These are phyloP conservation scores for Lymantria dispar DNA, from an alignment of 2,888 invertebrate species.

Conservation along the genomic window DNA sequence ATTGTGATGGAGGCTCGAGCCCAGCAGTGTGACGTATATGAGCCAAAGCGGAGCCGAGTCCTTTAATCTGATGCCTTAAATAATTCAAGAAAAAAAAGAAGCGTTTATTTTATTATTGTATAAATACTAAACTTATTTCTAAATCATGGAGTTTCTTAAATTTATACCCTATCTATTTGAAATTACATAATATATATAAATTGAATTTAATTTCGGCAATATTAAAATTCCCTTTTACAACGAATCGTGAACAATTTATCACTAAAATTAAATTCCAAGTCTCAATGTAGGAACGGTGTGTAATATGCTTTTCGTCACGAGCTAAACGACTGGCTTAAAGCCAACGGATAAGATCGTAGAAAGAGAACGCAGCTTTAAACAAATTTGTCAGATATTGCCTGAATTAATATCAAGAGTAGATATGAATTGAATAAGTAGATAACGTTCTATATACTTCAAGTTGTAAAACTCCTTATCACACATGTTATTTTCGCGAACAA, in stretches of 20 bases:
- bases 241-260: constrained; percentile 33
- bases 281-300: constrained; percentile 27
- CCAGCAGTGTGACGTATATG: no score
- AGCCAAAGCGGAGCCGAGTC: no score
- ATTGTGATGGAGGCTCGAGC: no score
- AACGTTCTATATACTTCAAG: neutral
- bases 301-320: constrained; percentile 33
- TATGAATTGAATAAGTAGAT: neutral
- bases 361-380: constrained; percentile 16
- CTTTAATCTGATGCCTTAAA: no score
- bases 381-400: neutral
- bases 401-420: neutral
- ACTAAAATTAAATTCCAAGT: constrained; percentile 34
- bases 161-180: no score
- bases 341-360: constrained; percentile 23
- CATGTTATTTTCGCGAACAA: neutral
- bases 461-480: neutral
- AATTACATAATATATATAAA: no score
- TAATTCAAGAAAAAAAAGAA: no score
- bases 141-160: no score
- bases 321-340: constrained; percentile 31
- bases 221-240: no score
- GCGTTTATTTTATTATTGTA: no score
- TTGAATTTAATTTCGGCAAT: no score
- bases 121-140: no score